Evolutionary conservation across 1,140 invertebrate genomes (phyloP).

Genomic region (Choristoneura fumiferana): DNA sequence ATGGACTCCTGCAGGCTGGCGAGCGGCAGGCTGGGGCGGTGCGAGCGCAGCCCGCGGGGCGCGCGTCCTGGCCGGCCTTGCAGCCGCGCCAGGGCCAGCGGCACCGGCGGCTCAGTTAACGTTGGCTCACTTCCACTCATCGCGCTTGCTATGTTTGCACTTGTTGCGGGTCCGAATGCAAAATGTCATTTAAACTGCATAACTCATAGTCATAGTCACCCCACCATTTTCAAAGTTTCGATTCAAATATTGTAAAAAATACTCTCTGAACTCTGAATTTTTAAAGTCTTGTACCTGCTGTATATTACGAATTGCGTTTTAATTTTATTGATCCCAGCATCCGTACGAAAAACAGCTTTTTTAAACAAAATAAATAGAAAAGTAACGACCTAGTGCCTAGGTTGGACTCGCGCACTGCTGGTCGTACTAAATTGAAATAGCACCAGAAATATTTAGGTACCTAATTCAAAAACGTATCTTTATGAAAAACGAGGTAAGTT

Average conservation of each 20-base stretch:
- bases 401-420: too few species aligned
- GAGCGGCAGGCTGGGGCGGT: conserved; percentile 61
- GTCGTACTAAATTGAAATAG: too few species aligned
- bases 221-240: conserved; percentile 16
- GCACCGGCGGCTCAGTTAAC: conserved; percentile 67
- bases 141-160: conserved; percentile 32
- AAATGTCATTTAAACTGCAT: conserved; percentile 22
- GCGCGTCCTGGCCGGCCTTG: conserved; percentile 51
- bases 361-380: too few species aligned
- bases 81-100: conserved; percentile 62
- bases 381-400: too few species aligned
- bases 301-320: background rate
- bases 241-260: conserved; percentile 20
- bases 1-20: conserved; percentile 65
- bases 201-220: conserved; percentile 21
- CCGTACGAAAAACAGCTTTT: too few species aligned
- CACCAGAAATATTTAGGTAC: too few species aligned
- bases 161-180: conserved; percentile 18
- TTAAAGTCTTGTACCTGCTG: conserved; percentile 24
- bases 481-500: too few species aligned
- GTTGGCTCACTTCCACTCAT: conserved; percentile 68
- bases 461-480: too few species aligned
- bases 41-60: conserved; percentile 50
- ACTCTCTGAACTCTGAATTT: conserved; percentile 26
- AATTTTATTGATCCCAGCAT: too few species aligned